phyloP scores from a whole-genome alignment of 2,113 vertebrate genomes.

The Crotalus tigris region DNA sequence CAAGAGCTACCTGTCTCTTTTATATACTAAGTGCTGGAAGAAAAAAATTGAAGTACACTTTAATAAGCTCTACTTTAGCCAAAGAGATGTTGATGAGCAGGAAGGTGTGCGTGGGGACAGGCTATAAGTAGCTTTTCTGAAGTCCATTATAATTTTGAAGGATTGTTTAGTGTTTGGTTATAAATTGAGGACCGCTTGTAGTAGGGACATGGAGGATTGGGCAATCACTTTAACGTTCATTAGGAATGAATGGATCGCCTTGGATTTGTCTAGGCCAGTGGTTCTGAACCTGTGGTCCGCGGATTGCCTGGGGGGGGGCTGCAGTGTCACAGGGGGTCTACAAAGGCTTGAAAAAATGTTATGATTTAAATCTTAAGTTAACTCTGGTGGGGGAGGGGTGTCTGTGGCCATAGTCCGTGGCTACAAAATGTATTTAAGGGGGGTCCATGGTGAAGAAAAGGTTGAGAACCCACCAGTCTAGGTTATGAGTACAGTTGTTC shows the following conservation, averaged over 20 bases:
- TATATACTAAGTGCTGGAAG: too few species aligned
- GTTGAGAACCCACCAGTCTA: neutral
- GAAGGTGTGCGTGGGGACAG: neutral
- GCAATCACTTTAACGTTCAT: neutral
- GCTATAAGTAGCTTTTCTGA: too few species aligned
- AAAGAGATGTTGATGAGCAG: neutral
- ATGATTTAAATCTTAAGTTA: too few species aligned
- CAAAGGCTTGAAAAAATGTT: neutral
- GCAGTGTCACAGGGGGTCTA: neutral
- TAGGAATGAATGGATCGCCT: neutral
- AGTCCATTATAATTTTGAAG: too few species aligned
- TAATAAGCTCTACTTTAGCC: neutral
- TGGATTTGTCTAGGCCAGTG: neutral
- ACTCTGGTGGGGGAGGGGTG: rapidly evolving
- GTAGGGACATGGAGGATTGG: neutral
- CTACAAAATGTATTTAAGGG: neutral
- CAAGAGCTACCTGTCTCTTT: neutral
- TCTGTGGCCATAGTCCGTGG: neutral
- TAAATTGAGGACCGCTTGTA: too few species aligned
- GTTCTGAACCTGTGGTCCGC: neutral
- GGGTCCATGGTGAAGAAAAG: neutral
- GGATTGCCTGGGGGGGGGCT: too few species aligned
- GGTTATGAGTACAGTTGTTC: neutral
- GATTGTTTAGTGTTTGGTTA: too few species aligned
- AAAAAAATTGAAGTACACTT: neutral